These are phyloP conservation scores for Formicarius rufipectus DNA, from an alignment of 2,113 vertebrate genomes.

Conservation along the genomic window DNA sequence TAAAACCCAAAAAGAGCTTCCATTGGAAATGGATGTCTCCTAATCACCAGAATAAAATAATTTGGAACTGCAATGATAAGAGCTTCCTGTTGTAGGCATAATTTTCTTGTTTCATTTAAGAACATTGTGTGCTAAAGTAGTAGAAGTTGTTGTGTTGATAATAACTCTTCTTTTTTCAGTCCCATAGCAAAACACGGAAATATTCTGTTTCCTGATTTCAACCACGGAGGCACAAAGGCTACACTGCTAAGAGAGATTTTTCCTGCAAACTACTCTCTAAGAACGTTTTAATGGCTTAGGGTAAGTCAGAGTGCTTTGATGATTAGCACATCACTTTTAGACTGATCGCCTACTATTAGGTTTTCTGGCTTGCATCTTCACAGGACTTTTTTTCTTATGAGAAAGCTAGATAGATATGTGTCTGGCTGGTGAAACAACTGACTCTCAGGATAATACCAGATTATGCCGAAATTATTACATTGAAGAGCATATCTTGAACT, in stretches of 20 bases:
- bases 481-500: neutral
- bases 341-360: neutral
- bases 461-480: neutral
- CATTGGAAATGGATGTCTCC: neutral
- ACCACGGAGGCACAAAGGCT: neutral
- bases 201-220: slow-evolving; percentile 1
- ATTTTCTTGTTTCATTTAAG: neutral
- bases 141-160: neutral
- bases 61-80: neutral
- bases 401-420: neutral
- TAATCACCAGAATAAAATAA: neutral
- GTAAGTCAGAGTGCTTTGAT: neutral
- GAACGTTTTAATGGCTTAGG: neutral
- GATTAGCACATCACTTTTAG: neutral
- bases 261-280: neutral
- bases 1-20: neutral
- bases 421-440: neutral
- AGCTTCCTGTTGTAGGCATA: neutral
- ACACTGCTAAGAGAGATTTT: neutral
- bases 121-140: neutral
- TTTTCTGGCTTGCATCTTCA: neutral
- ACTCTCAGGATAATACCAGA: neutral
- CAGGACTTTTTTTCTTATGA: neutral
- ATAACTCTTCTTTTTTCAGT: neutral
- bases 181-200: neutral